Evolutionary conservation across 2,113 vertebrate species (phyloP).

Genomic region (Equus quagga): DNA sequence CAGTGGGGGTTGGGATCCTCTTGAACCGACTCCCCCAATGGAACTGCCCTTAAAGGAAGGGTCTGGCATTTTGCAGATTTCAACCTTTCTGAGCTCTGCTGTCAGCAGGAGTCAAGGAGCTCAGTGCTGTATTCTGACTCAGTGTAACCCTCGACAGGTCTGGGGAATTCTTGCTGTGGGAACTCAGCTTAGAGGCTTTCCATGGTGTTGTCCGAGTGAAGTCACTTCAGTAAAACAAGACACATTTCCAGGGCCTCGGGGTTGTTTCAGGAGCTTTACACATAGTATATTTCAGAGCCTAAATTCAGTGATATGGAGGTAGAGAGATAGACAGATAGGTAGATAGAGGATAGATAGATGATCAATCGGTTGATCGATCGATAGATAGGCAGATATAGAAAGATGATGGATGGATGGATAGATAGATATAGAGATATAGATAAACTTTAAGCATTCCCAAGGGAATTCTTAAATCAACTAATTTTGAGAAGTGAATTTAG

Average conservation of each 20-base stretch:
- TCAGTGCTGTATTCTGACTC: neutral
- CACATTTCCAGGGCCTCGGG: neutral
- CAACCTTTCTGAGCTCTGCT: neutral
- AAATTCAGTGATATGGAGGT: neutral
- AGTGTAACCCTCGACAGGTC: neutral
- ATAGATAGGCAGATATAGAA: neutral
- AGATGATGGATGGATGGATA: no score
- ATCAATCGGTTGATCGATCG: no score
- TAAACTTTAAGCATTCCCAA: neutral
- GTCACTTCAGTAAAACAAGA: neutral
- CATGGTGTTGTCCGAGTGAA: neutral
- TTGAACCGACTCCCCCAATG: fast-evolving
- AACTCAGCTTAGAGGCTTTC: neutral
- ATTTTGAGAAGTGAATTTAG: neutral
- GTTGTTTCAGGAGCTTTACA: neutral
- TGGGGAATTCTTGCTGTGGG: neutral
- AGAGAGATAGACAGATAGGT: fast-evolving
- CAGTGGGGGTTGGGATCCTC: neutral
- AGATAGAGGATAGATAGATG: no score
- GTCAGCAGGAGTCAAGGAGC: neutral
- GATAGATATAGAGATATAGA: neutral
- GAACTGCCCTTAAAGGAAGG: neutral
- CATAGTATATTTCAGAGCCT: neutral
- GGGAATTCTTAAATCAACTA: neutral
- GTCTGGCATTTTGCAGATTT: neutral